Evolutionary conservation across 1,140 invertebrate genomes (phyloP), one percentile per base, ranked within the genome.

Genomic region (Eupeodes corollae): DNA sequence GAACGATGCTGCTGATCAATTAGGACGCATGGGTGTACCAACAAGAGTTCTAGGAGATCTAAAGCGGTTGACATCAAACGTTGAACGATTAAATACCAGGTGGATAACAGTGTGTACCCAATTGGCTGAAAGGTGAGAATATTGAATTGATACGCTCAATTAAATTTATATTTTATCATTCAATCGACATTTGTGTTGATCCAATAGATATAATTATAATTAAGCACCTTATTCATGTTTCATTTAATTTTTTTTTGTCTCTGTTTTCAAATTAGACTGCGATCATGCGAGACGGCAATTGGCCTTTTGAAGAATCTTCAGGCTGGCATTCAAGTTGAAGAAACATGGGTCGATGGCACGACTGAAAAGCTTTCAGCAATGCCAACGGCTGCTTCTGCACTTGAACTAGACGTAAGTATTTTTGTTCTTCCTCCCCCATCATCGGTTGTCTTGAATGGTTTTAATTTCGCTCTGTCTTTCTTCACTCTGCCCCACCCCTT

Each of bases 71-170:
- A 93, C 98, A 63, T 86, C 89, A 53, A 93, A 98, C 56, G 86
- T 97, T 3, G 82, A 86, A 52, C 81, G 85, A 57, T 70, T 98
- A 6, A 88, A 87, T 53, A 80, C 78, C 34, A 76, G 93, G 43
- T 98, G 93, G 93, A 88, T 84, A 55, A 89, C 85, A 54, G 83
- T 96, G 12, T 91, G 88, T 67, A 79, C 79, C 33, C 91, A 97
- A 70, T 73, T 97, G 40, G 84, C 86, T 43, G 93, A 98, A 59
- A 83, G 90, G 83, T 88, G 60, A 56, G 56, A 57, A 26, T 5
- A 5, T 26, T 8, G 21, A 26, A 5, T 26, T 8, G 21, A 5
- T 26, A 26, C 8, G 21, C 3, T 26, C 8, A 8, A 26, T 26
- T 26, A 14, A 37, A 14, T n/a, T 37, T 37, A 5, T 16, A 37